Evolutionary conservation across 2,797 vertebrate genomes (phyloP).

Genomic region (Spinus olivaceus): DNA sequence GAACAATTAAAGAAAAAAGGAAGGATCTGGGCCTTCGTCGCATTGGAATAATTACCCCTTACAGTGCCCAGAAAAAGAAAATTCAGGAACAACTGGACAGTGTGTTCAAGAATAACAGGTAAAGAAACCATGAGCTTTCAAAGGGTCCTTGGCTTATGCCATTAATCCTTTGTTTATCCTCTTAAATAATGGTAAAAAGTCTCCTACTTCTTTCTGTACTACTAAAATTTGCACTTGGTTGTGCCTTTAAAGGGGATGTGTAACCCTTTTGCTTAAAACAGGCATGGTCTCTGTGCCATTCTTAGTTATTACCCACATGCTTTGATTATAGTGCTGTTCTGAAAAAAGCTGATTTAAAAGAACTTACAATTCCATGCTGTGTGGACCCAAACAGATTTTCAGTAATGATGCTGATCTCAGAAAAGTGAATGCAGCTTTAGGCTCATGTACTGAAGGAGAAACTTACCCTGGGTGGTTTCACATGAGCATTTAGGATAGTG

Average conservation of each 20-base stretch:
- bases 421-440: background rate
- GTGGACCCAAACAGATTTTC: background rate
- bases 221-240: background rate
- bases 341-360: background rate
- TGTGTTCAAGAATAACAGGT: slow-evolving; percentile 72
- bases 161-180: background rate
- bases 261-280: background rate
- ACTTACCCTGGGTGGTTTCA: background rate
- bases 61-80: slow-evolving; percentile 82
- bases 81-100: slow-evolving; percentile 73
- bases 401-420: background rate
- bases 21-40: slow-evolving; percentile 63
- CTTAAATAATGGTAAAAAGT: background rate
- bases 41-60: slow-evolving; percentile 86
- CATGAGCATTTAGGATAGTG: background rate
- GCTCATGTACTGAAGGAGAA: background rate
- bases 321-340: background rate
- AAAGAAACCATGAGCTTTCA: background rate
- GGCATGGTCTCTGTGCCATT: background rate
- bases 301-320: rapidly evolving
- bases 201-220: background rate
- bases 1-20: slow-evolving; percentile 74
- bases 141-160: background rate
- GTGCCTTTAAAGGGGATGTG: background rate
- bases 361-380: background rate